Percentiles rank a stretch among this genome's conserved stretches.
phyloP scores from a whole-genome alignment of 2,797 vertebrate genomes.

The Zenarchopterus dispar region DNA sequence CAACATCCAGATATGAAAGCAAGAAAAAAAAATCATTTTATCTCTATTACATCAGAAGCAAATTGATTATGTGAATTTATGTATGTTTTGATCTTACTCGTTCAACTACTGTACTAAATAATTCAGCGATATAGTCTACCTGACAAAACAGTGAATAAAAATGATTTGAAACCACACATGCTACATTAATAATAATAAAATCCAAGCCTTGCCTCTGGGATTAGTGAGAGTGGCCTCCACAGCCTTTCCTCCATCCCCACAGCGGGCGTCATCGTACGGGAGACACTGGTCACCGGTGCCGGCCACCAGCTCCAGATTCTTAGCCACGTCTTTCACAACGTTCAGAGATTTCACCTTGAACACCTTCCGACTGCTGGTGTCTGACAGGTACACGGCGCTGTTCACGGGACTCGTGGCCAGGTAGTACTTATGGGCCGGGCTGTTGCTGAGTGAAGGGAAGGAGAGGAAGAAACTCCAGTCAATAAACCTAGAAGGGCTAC shows the following conservation, averaged over 20 bases:
- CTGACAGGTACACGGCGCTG: conserved; percentile 92
- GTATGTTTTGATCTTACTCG: conserved; percentile 14
- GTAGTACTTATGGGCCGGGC: conserved; percentile 97
- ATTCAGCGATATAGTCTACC: no score
- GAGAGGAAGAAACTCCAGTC: conserved; percentile 45
- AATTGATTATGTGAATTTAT: conserved; percentile 28
- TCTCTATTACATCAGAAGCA: conserved; percentile 13
- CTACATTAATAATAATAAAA: no score
- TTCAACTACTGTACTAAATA: no score
- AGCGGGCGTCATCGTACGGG: conserved; percentile 95
- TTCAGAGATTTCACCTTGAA: conserved; percentile 93
- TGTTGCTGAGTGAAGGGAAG: conserved; percentile 84
- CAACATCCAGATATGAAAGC: conserved; percentile 31
- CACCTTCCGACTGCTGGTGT: conserved; percentile 95
- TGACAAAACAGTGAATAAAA: background rate
- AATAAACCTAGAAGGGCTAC: conserved; percentile 60
- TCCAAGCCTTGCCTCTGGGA: conserved; percentile 87
- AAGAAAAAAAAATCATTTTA: background rate
- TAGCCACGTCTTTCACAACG: conserved; percentile 91
- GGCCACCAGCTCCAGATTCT: conserved; percentile 94
- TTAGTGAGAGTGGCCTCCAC: conserved; percentile 96
- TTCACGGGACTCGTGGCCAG: conserved; percentile 92
- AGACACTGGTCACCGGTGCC: conserved; percentile 98
- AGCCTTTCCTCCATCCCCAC: conserved; percentile 95
- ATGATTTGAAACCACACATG: background rate